phyloP scores from a whole-genome alignment of 2,797 vertebrate genomes.

The Menidia menidia region DNA sequence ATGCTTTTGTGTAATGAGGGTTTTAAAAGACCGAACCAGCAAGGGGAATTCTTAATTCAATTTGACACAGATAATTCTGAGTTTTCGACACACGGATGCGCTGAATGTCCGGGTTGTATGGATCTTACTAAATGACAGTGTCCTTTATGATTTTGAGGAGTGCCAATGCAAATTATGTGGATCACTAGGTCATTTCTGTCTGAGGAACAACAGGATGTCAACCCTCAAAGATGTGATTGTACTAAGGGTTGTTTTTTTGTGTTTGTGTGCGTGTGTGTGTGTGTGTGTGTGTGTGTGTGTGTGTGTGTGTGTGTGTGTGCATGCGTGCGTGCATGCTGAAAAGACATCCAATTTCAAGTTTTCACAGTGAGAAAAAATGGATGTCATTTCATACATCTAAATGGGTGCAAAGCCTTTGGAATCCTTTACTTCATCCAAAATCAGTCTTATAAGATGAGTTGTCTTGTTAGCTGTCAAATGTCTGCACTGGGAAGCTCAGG shows the following conservation, averaged over 20 bases:
- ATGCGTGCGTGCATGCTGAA: background rate
- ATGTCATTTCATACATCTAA: constrained; percentile 10
- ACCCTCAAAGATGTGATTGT: constrained; percentile 54
- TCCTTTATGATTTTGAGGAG: constrained; percentile 63
- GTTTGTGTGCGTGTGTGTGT: constrained; percentile 6
- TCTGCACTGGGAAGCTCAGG: constrained; percentile 57
- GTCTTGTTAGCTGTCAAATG: constrained; percentile 62
- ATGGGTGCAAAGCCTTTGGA: constrained; percentile 5
- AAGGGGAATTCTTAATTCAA: constrained; percentile 80
- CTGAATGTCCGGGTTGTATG: constrained; percentile 41
- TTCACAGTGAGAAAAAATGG: constrained; percentile 15
- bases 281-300: no score
- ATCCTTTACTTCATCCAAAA: constrained; percentile 11
- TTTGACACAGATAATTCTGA: constrained; percentile 61
- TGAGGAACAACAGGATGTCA: constrained; percentile 43
- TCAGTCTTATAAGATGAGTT: constrained; percentile 7
- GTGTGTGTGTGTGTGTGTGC: constrained; percentile 4
- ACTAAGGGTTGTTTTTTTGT: constrained; percentile 51
- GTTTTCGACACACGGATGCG: constrained; percentile 56
- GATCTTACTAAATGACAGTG: constrained; percentile 38
- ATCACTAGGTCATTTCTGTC: constrained; percentile 59
- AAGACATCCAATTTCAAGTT: constrained; percentile 15
- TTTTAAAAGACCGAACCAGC: constrained; percentile 76
- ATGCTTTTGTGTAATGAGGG: constrained; percentile 78
- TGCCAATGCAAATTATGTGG: constrained; percentile 57